Evolutionary conservation across 1,140 invertebrate species (phyloP).

Genomic region (Drosophila pandora): DNA sequence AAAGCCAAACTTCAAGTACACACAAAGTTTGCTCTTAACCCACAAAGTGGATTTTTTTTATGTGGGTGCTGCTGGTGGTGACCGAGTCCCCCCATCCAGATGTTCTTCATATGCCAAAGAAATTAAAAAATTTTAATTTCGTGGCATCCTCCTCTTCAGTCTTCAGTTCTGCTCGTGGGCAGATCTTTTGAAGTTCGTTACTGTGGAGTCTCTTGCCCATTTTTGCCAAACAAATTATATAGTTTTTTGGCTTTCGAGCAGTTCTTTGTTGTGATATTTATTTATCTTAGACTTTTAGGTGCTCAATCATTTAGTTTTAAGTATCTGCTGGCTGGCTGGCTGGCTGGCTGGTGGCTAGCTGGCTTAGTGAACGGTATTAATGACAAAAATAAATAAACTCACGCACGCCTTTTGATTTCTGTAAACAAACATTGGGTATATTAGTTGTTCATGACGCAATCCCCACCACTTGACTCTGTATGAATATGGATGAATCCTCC

Average conservation of each 20-base stretch:
- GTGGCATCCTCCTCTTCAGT: constrained; percentile 12
- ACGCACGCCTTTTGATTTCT: constrained; percentile 25
- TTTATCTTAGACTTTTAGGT: constrained; percentile 27
- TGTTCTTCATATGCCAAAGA: constrained; percentile 56
- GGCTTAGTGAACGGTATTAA: constrained; percentile 31
- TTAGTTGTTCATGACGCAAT: constrained; percentile 35
- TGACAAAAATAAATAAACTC: constrained; percentile 43
- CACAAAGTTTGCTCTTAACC: constrained; percentile 44
- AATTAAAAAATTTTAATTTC: constrained; percentile 20
- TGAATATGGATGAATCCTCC: constrained; percentile 30
- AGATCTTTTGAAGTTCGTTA: constrained; percentile 39
- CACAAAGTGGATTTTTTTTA: constrained; percentile 33
- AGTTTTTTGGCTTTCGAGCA: not conserved
- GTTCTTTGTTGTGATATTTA: constrained; percentile 18
- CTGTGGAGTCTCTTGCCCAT: constrained; percentile 6
- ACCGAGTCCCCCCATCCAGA: constrained; percentile 18
- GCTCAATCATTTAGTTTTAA: constrained; percentile 35
- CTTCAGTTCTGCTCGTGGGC: constrained; percentile 26
- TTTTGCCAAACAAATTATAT: constrained; percentile 31
- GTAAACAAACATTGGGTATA: constrained; percentile 22
- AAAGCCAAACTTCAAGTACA: constrained; percentile 48
- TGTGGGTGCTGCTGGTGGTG: constrained; percentile 34
- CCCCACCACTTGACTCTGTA: constrained; percentile 22
- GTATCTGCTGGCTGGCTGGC: not conserved
- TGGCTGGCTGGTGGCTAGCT: not conserved